Evolutionary conservation across 2,888 invertebrate species (phyloP).

Genomic region (Sphaerophoria taeniata): DNA sequence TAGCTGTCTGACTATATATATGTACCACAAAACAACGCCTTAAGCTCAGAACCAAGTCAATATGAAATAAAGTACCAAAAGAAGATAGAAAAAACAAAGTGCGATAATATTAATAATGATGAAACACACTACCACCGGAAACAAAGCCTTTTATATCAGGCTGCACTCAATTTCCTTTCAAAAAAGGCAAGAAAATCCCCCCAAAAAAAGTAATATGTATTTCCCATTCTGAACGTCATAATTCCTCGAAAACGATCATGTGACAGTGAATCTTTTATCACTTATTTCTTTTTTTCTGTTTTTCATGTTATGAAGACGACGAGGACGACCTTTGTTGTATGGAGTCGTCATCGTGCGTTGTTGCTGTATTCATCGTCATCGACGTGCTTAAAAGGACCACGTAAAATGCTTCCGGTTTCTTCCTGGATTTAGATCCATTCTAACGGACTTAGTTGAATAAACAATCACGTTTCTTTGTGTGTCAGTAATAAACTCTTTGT

Average conservation of each 20-base stretch:
- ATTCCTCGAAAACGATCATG: constrained; percentile 66
- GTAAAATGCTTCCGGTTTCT: constrained; percentile 20
- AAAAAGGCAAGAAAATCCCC: constrained; percentile 27
- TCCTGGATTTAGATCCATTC: constrained; percentile 34
- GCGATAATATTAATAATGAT: constrained; percentile 47
- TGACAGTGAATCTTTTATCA: constrained; percentile 70
- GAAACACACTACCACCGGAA: constrained; percentile 23
- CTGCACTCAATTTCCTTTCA: constrained; percentile 47
- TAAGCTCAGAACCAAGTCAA: neutral
- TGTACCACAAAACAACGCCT: neutral
- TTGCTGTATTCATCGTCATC: neutral
- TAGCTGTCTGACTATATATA: too few relatives aligned
- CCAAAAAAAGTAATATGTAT: constrained; percentile 35
- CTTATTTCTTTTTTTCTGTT: constrained; percentile 39
- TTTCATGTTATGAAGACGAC: neutral
- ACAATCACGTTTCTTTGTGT: constrained; percentile 69
- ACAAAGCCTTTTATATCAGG: constrained; percentile 15
- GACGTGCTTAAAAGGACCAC: neutral
- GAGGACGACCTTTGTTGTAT: neutral
- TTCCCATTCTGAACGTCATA: constrained; percentile 58
- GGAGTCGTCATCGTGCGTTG: neutral
- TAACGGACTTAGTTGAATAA: constrained; percentile 70
- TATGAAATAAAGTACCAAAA: neutral
- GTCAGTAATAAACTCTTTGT: constrained; percentile 70
- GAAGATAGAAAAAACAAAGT: constrained; percentile 15